Base-by-base conservation (phyloP, 2,888 invertebrate genomes). In the Pollenia labialis region DNA sequence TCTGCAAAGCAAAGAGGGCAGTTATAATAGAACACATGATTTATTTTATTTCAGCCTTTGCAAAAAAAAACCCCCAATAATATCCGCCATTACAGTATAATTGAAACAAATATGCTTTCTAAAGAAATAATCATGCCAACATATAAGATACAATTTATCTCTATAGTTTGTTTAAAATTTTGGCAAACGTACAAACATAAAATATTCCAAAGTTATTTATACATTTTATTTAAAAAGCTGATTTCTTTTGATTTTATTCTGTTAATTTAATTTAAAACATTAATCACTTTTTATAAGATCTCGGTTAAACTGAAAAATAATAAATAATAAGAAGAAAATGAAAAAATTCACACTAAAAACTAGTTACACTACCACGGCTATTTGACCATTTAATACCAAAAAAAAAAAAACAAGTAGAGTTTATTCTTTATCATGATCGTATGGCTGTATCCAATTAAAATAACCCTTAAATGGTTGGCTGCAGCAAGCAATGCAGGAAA, bases 371-470 rank as follows among this genome's bases (percentile, higher is more conserved):
- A 52, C 64, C 62, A 72, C 62, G 11, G 32, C 8, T 42, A 71
- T 71, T 71, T 72, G 80, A 46, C 46, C 71, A 72, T 62, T 72
- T 72, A 71, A 81, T 64, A 64, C 54, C 18, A 66, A 66, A 14
- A 52, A 16, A 14, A 14, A 52, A 16, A 14, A 52, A 68, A 52
- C 72, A 44, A 79, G 66, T 79, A 56, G 32, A 75, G 44, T 62
- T 75, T 75, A 68, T 68, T 60, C 46, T 74, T 84, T 84, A 84
- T 84, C 84, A 72, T 74, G 84, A 84, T 84, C 84, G 72, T 68
- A 68, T 60, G 77, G 74, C 18, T 68, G 66, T 79, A 84, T 84
- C 84, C 84, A 84, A 84, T 84, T 84, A 84, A 84, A 84, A 84
- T 79, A 79, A 84, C 72, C 84, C 84, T 84, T 84, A 84, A 84